Evolutionary conservation across 2,113 vertebrate genomes (phyloP).

Genomic region (Triplophysa tibetana): DNA sequence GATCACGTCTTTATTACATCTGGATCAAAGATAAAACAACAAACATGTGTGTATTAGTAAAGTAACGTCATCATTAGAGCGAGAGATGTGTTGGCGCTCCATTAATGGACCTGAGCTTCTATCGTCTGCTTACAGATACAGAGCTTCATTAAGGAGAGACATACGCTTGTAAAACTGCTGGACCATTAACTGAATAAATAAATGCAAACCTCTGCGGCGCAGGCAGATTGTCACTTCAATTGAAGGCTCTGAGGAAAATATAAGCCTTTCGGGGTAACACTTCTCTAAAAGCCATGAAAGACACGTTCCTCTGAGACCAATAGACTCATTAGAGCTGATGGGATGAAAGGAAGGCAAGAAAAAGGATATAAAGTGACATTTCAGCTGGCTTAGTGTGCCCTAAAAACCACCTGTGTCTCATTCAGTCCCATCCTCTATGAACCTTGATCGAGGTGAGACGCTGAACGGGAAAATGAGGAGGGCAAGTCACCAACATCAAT

Average conservation of each 20-base stretch:
- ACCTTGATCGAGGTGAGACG: conserved; percentile 41
- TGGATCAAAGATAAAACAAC: too few relatives aligned
- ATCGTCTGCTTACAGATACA: background rate
- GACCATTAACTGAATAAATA: conserved; percentile 51
- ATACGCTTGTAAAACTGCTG: conserved; percentile 16
- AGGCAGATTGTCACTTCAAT: conserved; percentile 5
- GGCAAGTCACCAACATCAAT: conserved; percentile 12
- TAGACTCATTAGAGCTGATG: conserved; percentile 53
- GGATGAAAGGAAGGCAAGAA: conserved; percentile 49
- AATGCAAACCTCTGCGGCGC: conserved; percentile 3
- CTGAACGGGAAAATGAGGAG: conserved; percentile 34
- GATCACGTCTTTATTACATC: too few relatives aligned
- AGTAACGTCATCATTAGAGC: too few relatives aligned
- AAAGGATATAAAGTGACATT: conserved; percentile 52
- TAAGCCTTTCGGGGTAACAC: conserved; percentile 13
- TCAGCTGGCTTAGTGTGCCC: conserved; percentile 39
- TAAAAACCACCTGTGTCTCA: conserved; percentile 24
- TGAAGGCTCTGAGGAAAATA: conserved; percentile 32
- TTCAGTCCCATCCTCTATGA: conserved; percentile 12
- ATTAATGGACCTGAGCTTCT: too few relatives aligned
- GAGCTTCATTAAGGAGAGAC: conserved; percentile 32
- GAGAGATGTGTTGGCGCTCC: too few relatives aligned
- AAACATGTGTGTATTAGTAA: too few relatives aligned
- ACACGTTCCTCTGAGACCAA: conserved; percentile 46
- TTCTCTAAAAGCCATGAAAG: conserved; percentile 43